phyloP scores from a whole-genome alignment of 2,888 invertebrate genomes.

The Agriopis leucophaearia region DNA sequence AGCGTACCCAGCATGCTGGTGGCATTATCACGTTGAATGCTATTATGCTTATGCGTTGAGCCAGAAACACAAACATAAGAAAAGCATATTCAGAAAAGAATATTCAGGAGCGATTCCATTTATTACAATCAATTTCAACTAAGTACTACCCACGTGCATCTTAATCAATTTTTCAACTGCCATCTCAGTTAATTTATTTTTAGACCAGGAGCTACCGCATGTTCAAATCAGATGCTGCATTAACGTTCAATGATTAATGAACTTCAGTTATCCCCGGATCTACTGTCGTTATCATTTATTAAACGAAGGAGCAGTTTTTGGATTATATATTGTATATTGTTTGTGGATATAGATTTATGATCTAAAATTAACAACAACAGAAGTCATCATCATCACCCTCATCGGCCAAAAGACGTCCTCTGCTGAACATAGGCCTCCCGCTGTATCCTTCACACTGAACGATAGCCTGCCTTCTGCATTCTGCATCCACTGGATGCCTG shows the following conservation, averaged over 20 bases:
- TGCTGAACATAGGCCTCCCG: too few species aligned
- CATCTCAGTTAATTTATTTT: conserved; percentile 13
- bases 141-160: not conserved
- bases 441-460: too few species aligned
- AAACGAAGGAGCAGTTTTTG: not conserved
- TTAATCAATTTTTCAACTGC: conserved; percentile 18
- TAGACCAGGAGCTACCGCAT: conserved; percentile 14
- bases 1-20: too few species aligned
- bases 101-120: not conserved
- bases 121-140: conserved; percentile 3
- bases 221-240: conserved; percentile 17
- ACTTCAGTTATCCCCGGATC: conserved; percentile 1
- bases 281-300: not conserved
- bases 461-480: too few species aligned
- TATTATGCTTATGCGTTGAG: too few species aligned
- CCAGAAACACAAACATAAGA: too few species aligned
- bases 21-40: too few species aligned
- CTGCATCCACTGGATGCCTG: too few species aligned
- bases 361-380: not conserved
- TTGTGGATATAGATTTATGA: not conserved
- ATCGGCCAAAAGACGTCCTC: too few species aligned
- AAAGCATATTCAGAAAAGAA: not conserved
- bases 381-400: too few species aligned
- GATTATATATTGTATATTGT: too few species aligned
- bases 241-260: conserved; percentile 8